Percentiles rank a stretch among this genome's conserved stretches.
phyloP scores from a whole-genome alignment of 2,113 vertebrate species.

The Saguinus imperator region DNA sequence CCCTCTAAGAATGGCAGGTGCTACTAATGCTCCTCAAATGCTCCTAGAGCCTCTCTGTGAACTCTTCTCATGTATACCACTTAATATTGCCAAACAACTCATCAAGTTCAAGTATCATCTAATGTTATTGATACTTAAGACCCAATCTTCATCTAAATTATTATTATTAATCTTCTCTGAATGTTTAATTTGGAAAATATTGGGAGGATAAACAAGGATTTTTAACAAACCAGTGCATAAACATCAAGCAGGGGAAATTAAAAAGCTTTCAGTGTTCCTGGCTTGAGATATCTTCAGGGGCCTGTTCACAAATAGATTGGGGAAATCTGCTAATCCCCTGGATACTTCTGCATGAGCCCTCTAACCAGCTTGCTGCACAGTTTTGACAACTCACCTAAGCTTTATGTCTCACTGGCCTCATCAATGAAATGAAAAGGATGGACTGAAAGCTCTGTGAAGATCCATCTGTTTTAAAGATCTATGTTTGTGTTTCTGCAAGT shows the following conservation, averaged over 20 bases:
- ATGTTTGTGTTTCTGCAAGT: not conserved
- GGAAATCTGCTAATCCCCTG: not conserved
- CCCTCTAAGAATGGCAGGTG: not conserved
- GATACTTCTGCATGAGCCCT: not conserved
- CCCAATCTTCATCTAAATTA: not conserved
- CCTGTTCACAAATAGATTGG: not conserved
- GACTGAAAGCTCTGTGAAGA: not conserved
- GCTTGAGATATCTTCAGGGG: not conserved
- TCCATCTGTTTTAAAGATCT: not conserved
- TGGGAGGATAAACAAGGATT: not conserved
- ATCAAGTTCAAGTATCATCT: constrained; percentile 34
- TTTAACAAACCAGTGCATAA: not conserved
- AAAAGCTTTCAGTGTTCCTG: not conserved
- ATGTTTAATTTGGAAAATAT: constrained; percentile 13
- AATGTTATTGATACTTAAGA: not conserved
- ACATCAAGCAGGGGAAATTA: not conserved
- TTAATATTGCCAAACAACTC: constrained; percentile 31
- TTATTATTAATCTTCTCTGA: constrained; percentile 10
- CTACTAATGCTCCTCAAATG: not conserved
- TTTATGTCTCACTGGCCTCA: not conserved
- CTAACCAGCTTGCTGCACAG: not conserved
- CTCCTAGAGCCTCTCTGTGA: not conserved
- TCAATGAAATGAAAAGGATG: not conserved
- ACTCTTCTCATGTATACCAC: not conserved
- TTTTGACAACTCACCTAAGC: not conserved